phyloP scores from a whole-genome alignment of 1,140 invertebrate species.

The Papilio helenus region DNA sequence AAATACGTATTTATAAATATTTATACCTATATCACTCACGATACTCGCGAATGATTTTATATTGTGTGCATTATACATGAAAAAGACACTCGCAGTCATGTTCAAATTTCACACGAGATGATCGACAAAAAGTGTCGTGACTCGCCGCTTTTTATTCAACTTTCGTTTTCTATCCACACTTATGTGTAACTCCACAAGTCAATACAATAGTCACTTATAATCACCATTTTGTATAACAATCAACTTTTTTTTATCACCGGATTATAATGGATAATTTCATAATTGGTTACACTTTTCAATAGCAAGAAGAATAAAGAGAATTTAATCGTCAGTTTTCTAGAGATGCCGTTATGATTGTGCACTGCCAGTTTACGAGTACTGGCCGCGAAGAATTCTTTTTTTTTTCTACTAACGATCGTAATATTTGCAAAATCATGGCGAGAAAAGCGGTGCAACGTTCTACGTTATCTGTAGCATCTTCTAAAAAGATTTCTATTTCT shows the following conservation, averaged over 20 bases:
- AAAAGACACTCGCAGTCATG: slow-evolving; percentile 41
- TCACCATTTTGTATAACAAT: slow-evolving; percentile 46
- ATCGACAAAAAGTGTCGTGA: slow-evolving; percentile 67
- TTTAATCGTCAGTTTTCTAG: slow-evolving; percentile 38
- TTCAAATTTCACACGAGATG: slow-evolving; percentile 67
- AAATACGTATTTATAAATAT: too few species aligned
- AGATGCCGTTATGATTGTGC: slow-evolving; percentile 29
- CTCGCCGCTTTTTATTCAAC: slow-evolving; percentile 56
- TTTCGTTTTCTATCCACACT: slow-evolving; percentile 64
- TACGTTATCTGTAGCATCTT: slow-evolving; percentile 28
- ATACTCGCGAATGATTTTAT: not conserved
- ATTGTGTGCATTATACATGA: slow-evolving; percentile 48
- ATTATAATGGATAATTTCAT: slow-evolving; percentile 43
- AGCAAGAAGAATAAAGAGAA: slow-evolving; percentile 17
- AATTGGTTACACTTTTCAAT: slow-evolving; percentile 43
- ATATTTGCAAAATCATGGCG: slow-evolving; percentile 39
- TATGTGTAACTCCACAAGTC: slow-evolving; percentile 50
- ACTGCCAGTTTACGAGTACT: slow-evolving; percentile 4
- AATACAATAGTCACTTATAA: slow-evolving; percentile 47
- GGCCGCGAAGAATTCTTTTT: slow-evolving; percentile 21
- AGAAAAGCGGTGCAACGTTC: not conserved
- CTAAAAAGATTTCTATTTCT: slow-evolving; percentile 30
- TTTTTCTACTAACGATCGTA: slow-evolving; percentile 24
- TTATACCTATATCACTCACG: too few species aligned
- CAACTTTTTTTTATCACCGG: slow-evolving; percentile 42